phyloP scores from a whole-genome alignment of 2,113 vertebrate genomes.

The Callionymus lyra region DNA sequence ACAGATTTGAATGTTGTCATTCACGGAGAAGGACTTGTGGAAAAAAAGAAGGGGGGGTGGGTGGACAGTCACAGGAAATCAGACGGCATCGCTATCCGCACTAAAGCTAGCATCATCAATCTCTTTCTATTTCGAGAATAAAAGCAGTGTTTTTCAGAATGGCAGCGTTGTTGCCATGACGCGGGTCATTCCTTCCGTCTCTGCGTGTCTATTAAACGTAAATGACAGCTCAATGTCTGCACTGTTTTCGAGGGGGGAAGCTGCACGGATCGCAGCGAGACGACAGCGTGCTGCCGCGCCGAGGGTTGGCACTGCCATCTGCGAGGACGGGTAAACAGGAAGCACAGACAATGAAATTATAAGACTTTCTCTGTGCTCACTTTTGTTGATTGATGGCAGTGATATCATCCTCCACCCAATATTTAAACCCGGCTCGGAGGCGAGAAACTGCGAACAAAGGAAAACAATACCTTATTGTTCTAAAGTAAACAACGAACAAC shows the following conservation, averaged over 20 bases:
- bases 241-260: conserved; percentile 61
- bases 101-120: conserved; percentile 34
- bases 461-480: no score
- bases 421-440: conserved; percentile 55
- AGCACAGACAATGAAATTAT: conserved; percentile 53
- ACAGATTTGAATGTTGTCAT: conserved; percentile 49
- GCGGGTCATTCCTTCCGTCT: conserved; percentile 35
- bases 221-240: conserved; percentile 59
- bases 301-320: conserved; percentile 49
- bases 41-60: conserved; percentile 42
- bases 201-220: conserved; percentile 55
- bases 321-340: conserved; percentile 53
- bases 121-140: conserved; percentile 55
- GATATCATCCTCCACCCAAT: conserved; percentile 61
- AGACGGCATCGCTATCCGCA: conserved; percentile 22
- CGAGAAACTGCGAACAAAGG: conserved; percentile 9
- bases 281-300: conserved; percentile 44
- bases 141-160: conserved; percentile 50
- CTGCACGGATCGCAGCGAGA: conserved; percentile 52
- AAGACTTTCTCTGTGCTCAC: conserved; percentile 30
- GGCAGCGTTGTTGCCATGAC: conserved; percentile 53
- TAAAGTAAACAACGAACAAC: no score
- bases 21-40: conserved; percentile 33
- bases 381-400: conserved; percentile 62
- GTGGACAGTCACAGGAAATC: conserved; percentile 46